Evolutionary conservation across 2,888 invertebrate genomes (phyloP).

Genomic region (Dione vanillae): DNA sequence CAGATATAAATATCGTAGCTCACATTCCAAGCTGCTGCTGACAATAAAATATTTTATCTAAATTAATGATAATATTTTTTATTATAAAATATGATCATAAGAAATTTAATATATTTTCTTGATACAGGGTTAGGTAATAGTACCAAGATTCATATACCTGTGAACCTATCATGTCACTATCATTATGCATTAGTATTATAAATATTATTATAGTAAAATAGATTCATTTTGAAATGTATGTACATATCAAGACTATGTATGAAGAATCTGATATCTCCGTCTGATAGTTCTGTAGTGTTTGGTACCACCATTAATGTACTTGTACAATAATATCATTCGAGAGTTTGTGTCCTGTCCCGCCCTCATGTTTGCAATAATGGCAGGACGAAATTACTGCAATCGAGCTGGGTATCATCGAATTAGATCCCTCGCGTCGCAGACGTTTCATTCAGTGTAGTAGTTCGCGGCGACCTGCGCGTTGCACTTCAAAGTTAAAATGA

Average conservation of each 20-base stretch:
- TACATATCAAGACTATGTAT: neutral
- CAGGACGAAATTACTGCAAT: conserved; percentile 76
- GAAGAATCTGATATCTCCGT: conserved; percentile 29
- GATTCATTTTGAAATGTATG: neutral
- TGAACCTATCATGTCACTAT: neutral
- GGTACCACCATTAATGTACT: conserved; percentile 43
- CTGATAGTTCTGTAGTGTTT: conserved; percentile 35
- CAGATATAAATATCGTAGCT: conserved; percentile 27
- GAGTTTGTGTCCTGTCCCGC: conserved; percentile 73
- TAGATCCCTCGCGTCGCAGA: conserved; percentile 62
- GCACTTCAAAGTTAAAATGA: conserved; percentile 43
- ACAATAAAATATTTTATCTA: neutral
- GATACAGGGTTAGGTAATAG: neutral
- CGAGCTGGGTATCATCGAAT: conserved; percentile 70
- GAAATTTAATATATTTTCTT: neutral
- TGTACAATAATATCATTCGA: conserved; percentile 68
- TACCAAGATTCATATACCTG: too few relatives aligned
- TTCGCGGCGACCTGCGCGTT: conserved; percentile 56
- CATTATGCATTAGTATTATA: neutral
- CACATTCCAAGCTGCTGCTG: conserved; percentile 12
- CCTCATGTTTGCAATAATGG: conserved; percentile 72
- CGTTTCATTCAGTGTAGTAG: conserved; percentile 57
- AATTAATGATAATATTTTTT: conserved; percentile 11
- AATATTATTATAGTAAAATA: neutral
- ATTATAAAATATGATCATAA: too few relatives aligned